Evolutionary conservation across 2,113 vertebrate species (phyloP), one percentile per base, ranked within the genome.

Genomic region (Planiliza haematocheilus): DNA sequence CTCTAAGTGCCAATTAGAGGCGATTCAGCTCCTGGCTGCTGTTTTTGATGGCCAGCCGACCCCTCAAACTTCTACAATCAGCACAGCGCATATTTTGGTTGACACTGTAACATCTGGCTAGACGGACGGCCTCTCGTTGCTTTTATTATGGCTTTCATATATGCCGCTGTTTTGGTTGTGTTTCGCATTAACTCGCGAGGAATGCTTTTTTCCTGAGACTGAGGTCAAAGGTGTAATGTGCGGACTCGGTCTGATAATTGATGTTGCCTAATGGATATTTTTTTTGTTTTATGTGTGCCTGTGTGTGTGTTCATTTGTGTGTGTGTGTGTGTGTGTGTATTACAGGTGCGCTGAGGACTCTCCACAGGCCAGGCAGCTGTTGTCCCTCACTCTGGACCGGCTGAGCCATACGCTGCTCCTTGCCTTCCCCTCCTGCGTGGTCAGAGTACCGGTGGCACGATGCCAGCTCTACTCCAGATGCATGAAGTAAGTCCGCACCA

Each of bases 401-500:
- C 86, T 80, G 0, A 96, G 95, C 0, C 96, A 96, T 1, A 94
- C 94, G 3, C 91, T 98, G 72, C 92, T 98, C 59, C 91, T 97
- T 3, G 94, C 95, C 64, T 99, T 98, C 66, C 95, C 96, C 0
- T 95, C 92, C n/a, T 99, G 97, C 0, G 95, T 98, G 89, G 95
- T 97, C 68, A 92, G 95, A 13, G 94, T 97, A 10, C 96, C 97
- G 0, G 93, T 97, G 82, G 97, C 97, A 1, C 95, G 96, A 41
- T 99, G 97, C 93, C 96, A 98, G 79, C 96, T 96, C 78, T 93
- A 98, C 80, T 95, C 96, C 0, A 93, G 94, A 43, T 99, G 97
- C 91, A 97, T 98, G 94, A 98, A 96, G 97, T 98, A 84, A 96
- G 97, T 93, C 30, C 1, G 7, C 1, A 0, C 2, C 4, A 16